Base-by-base conservation (phyloP, 1,140 invertebrate species). In the Diabrotica virgifera region DNA sequence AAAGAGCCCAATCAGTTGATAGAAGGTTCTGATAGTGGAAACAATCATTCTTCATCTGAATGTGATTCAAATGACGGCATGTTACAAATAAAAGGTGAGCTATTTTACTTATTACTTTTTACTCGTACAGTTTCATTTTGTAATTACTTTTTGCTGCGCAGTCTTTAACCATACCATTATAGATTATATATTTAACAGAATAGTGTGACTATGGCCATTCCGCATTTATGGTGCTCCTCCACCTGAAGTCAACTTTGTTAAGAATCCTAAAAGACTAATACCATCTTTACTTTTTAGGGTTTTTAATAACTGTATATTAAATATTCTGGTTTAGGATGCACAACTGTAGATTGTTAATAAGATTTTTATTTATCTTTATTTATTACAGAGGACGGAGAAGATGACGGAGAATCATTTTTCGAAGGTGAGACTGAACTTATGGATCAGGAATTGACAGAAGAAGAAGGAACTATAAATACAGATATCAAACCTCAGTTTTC, bases 401-500 rank as follows among this genome's bases (percentile, higher is more conserved):
- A 78, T 53, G 74, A 74, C 60, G 56, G 65, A 10, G 71, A 79
- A 59, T 73, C 75, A 3, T 79, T 70, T 61, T 79, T 74, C 52
- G 77, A 79, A 50, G 77, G 74, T 12, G 78, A 78, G 12, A 66
- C 65, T 6, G 77, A 77, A 46, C 57, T 78, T 5, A 75, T 78
- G 74, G 78, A 79, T 62, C 74, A 76, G 13, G 77, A 78, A 63
- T 73, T 75, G 61, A 67, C 74, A 36, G 77, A 79, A 62, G 75
- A 77, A 61, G 76, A 78, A 35, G 66, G 63, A 13, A n/a, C 68
- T 9, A 59, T 76, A 6, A 73, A 73, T 54, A 74, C 70, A 7
- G 69, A 68, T n/a, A 66, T 67, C 24, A 66, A 66, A 11, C 40
- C 82, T 76, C 82, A 84, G 52, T 84, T 62, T 11, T 75, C 81